A percentile compares a stretch with the other conserved stretches of the same genome.
Conservation (phyloP, 2,113 vertebrate genomes). For the Plestiodon gilberti region DNA sequence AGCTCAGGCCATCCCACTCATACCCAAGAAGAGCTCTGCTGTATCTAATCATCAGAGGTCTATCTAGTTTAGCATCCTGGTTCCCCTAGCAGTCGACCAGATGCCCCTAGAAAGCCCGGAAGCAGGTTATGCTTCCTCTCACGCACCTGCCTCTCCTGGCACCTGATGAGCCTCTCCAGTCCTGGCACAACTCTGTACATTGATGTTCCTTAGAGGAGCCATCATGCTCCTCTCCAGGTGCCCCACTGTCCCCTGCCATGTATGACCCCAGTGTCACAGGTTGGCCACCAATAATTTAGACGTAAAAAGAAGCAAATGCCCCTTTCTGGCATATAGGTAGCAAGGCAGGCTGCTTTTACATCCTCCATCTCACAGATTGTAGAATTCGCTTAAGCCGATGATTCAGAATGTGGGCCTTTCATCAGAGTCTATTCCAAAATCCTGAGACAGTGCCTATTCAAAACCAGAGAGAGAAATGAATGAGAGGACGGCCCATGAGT, state of each 20-base stretch:
- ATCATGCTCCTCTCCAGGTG: not conserved
- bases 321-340: slow-evolving; percentile 45
- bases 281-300: not conserved
- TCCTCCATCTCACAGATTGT: slow-evolving; percentile 46
- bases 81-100: too few species aligned
- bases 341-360: slow-evolving; percentile 47
- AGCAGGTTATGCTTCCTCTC: too few species aligned
- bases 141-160: too few species aligned
- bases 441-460: not conserved
- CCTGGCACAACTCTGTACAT: too few species aligned
- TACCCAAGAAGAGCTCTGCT: too few species aligned
- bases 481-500: not conserved
- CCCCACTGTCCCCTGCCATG: not conserved
- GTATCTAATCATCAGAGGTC: too few species aligned
- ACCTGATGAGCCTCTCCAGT: too few species aligned
- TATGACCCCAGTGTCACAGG: not conserved
- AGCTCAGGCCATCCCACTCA: too few species aligned
- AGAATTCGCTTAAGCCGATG: slow-evolving; percentile 38
- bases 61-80: too few species aligned
- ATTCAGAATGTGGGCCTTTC: slow-evolving; percentile 50
- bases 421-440: not conserved
- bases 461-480: slow-evolving; percentile 8
- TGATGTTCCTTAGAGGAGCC: too few species aligned
- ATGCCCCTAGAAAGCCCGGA: too few species aligned
- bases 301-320: slow-evolving; percentile 25